Evolutionary conservation across 1,140 invertebrate genomes (phyloP).

Genomic region (Scaptomyza pallida): DNA sequence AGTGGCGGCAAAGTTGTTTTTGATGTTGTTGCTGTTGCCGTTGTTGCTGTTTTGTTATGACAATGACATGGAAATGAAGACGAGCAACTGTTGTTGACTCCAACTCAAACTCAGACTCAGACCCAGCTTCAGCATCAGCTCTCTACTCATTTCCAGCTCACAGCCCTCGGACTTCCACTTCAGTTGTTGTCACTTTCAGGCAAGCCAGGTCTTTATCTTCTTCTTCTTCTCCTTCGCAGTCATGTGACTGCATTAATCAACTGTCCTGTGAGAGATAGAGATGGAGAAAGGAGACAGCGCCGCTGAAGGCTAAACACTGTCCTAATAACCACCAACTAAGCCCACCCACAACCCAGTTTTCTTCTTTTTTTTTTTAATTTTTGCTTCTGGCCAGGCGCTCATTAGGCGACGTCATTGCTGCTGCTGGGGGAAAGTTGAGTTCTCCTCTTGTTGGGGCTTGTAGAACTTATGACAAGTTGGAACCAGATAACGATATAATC

Average conservation of each 20-base stretch:
- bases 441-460: too few relatives aligned
- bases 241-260: conserved; percentile 75
- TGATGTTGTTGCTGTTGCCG: conserved; percentile 9
- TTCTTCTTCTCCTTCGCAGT: not conserved
- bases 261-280: conserved; percentile 2
- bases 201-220: not conserved
- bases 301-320: not conserved
- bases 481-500: too few relatives aligned
- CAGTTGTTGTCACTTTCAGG: conserved; percentile 10
- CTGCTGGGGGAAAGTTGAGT: too few relatives aligned
- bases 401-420: conserved; percentile 7
- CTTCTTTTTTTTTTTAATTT: too few relatives aligned
- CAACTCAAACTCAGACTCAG: conserved; percentile 4
- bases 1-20: conserved; percentile 42
- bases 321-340: not conserved
- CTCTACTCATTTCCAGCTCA: not conserved
- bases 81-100: conserved; percentile 34
- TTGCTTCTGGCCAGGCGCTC: conserved; percentile 24
- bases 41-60: conserved; percentile 45
- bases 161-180: conserved; percentile 25
- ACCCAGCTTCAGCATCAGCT: not conserved
- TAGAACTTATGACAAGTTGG: too few relatives aligned
- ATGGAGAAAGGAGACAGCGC: not conserved
- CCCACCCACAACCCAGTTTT: not conserved
- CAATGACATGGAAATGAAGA: conserved; percentile 68